phyloP scores from a whole-genome alignment of 2,888 invertebrate genomes.

The Nomada lathburiana region DNA sequence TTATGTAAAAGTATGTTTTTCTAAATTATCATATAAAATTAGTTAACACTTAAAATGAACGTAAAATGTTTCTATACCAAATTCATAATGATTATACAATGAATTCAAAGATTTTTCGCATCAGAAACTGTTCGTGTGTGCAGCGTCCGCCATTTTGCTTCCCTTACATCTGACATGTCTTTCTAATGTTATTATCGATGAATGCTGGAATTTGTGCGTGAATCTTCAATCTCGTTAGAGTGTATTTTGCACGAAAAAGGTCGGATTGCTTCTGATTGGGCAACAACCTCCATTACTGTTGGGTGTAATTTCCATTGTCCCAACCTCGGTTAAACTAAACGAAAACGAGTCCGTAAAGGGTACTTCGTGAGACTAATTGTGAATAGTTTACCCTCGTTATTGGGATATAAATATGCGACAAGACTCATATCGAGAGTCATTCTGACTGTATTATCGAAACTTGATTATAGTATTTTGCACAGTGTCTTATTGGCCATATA shows the following conservation, averaged over 20 bases:
- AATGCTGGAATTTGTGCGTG: constrained; percentile 72
- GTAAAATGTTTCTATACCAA: constrained; percentile 48
- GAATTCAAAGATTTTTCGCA: constrained; percentile 71
- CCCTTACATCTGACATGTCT: constrained; percentile 80
- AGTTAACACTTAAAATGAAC: constrained; percentile 40
- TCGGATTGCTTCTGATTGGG: constrained; percentile 55
- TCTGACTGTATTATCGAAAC: constrained; percentile 42
- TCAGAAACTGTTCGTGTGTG: constrained; percentile 70
- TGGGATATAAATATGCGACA: constrained; percentile 57
- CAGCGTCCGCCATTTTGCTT: constrained; percentile 80
- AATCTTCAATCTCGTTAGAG: constrained; percentile 60
- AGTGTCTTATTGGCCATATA: constrained; percentile 63
- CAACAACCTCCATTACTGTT: constrained; percentile 56
- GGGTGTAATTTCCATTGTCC: constrained; percentile 61
- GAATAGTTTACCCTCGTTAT: constrained; percentile 45
- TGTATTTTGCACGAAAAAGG: constrained; percentile 57
- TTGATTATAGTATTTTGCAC: constrained; percentile 49
- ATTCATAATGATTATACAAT: constrained; percentile 60
- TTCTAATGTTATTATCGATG: constrained; percentile 82
- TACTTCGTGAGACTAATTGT: constrained; percentile 42
- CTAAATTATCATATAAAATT: constrained; percentile 39
- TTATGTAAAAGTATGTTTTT: constrained; percentile 26
- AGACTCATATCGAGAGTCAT: constrained; percentile 34
- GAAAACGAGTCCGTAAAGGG: constrained; percentile 57
- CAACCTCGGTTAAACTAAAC: constrained; percentile 64